Evolutionary conservation across 2,113 vertebrate species (phyloP).

Genomic region (Gallinago paraguaiae): DNA sequence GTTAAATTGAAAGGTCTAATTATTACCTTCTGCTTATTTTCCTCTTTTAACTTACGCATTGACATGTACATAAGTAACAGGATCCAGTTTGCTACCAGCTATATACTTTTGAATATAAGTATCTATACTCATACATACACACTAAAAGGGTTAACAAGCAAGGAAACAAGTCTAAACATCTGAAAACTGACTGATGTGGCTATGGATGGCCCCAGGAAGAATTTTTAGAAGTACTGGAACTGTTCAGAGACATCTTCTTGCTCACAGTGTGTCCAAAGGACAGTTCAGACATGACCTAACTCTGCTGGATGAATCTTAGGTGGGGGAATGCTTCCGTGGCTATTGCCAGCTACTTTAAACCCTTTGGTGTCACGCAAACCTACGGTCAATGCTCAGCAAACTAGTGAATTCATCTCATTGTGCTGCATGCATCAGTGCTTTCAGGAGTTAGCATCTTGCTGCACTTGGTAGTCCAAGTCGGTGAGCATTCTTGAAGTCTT

Average conservation of each 20-base stretch:
- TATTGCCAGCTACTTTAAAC: neutral
- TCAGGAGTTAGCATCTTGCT: neutral
- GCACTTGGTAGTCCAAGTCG: neutral
- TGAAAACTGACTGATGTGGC: neutral
- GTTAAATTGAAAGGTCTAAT: neutral
- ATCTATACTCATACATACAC: neutral
- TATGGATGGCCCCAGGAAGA: neutral
- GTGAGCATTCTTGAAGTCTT: neutral
- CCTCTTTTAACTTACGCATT: neutral
- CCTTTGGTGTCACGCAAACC: neutral
- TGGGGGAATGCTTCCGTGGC: neutral
- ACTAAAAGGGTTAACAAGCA: neutral
- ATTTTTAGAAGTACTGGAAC: neutral
- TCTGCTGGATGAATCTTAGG: neutral
- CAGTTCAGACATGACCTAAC: neutral
- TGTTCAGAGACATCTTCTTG: neutral
- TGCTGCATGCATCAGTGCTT: neutral
- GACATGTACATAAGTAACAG: neutral
- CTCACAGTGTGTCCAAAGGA: neutral
- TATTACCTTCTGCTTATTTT: neutral
- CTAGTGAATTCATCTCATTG: neutral
- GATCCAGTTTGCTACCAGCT: neutral
- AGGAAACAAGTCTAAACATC: neutral
- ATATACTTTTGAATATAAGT: neutral
- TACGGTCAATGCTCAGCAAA: accelerated